Evolutionary conservation across 2,113 vertebrate species (phyloP), one percentile per base, ranked within the genome.

Genomic region (Deroptyus accipitrinus): DNA sequence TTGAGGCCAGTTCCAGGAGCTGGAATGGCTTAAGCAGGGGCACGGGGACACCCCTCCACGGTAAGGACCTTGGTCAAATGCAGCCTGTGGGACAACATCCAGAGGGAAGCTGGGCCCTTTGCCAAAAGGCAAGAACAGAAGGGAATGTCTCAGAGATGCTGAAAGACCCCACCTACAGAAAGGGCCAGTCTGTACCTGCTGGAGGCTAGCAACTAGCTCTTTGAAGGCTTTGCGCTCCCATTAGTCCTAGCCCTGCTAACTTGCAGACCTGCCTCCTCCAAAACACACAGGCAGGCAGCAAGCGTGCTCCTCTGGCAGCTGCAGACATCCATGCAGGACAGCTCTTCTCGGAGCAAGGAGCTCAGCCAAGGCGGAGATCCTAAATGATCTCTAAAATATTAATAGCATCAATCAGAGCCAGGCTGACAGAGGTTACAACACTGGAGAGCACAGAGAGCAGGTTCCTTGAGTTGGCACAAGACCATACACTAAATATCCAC

Each of bases 361-460:
- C 8, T 17, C 41, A 42, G 81, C 74, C 74, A 81, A 91, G 49
- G 48, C 2, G 0, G 63, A 94, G 63, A 88, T 94, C 81, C 78
- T 79, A 95, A 95, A 93, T 51, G 48, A 83, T 90, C 88, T 91
- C 87, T 95, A 77, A 95, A 94, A 95, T 94, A 95, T 96, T 95
- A 94, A 96, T 86, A 77, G 66, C 57, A 67, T 91, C 85, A 92
- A 18, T 95, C 86, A 95, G 83, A 81, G 68, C 39, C 8, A 7
- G 52, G 75, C 59, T 93, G 77, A 72, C 86, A 92, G 86, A 91
- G 88, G 78, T 93, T 90, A 90, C 70, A 67, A 55, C 35, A 44
- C 13, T 3, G 37, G 28, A 85, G 33, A 81, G 42, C 13, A 3
- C 12, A 55, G 31, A 87, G 28, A 88, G n/a, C 23, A 80, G 61